Percentiles rank a stretch among this genome's conserved stretches.
These are phyloP conservation scores for Acleris sparsana DNA, from an alignment of 2,888 invertebrate species.

Conservation along the genomic window DNA sequence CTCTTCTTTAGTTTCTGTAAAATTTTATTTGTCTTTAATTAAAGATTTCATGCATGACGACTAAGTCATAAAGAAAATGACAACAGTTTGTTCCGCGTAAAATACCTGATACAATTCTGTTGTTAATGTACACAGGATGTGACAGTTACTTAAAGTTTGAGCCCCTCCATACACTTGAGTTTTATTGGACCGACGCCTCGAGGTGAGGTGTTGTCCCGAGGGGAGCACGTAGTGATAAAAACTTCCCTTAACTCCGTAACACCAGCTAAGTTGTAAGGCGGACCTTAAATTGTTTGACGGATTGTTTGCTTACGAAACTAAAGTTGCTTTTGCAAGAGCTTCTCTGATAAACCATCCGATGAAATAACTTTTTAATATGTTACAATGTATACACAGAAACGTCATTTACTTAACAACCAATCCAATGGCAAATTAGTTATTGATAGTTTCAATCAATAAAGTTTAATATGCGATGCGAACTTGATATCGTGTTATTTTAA, in stretches of 20 bases:
- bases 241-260: conserved; percentile 27
- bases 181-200: conserved; percentile 18
- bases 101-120: conserved; percentile 3
- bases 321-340: too few species aligned
- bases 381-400: too few species aligned
- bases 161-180: conserved; percentile 14
- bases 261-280: conserved; percentile 20
- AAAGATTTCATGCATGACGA: too few species aligned
- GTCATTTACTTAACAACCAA: too few species aligned
- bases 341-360: too few species aligned
- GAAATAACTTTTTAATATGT: too few species aligned
- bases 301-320: conserved; percentile 6
- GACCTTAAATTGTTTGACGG: conserved; percentile 16
- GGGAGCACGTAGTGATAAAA: conserved; percentile 26
- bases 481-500: too few species aligned
- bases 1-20: too few species aligned
- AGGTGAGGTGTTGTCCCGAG: not conserved
- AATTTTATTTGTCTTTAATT: too few species aligned
- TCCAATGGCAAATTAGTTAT: too few species aligned
- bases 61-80: not conserved
- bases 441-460: too few species aligned
- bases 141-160: conserved; percentile 17
- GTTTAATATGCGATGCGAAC: too few species aligned
- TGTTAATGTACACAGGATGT: conserved; percentile 1
- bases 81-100: not conserved